Evolutionary conservation across 2,113 vertebrate species (phyloP), one percentile per base, ranked within the genome.

Genomic region (Eclectus roratus): DNA sequence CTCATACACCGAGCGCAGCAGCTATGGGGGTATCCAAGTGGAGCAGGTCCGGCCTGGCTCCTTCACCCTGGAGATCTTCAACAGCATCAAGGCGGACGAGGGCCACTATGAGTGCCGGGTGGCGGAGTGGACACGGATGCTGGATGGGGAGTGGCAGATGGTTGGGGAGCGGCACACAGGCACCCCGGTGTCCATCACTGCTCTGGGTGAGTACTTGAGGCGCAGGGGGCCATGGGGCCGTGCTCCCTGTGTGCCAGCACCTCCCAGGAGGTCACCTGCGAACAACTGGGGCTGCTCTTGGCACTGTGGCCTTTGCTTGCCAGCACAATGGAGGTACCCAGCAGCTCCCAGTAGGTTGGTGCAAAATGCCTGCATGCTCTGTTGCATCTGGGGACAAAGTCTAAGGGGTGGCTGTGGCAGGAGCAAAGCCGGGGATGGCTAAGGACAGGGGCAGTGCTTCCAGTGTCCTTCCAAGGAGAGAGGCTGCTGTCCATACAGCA

Each of bases 51-150:
- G 95, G 33, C 94, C 97, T 1, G 98, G 98, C 95, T 96, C 98
- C 6, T 99, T 99, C 95, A 98, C 97, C 55, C 97, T 99, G 93
- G 98, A 98, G 86, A 94, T 99, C 94, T 99, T 99, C 97, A 98
- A 99, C 83, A 98, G 98, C 85, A 77, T 99, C 93, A 98, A 99
- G 33, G 98, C 97, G 1, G 99, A 99, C 2, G 98, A 99, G 85
- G 99, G 99, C 47, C 98, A 98, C 95, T 99, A 99, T n/a, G 97
- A 96, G 55, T 99, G 99, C 96, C 98, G 97, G 2, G 98, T 98
- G 89, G 98, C 98, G 0, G 99, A 99, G 92, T 99, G 99, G 99
- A 97, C 98, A 1, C 98, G 98, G 82, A 98, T 98, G 0, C 96
- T 97, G 47, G 98, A 99, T 44, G 97, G 98, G 66, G 98, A 98